phyloP scores from a whole-genome alignment of 2,888 invertebrate species.

The Diplazon laetatorius region DNA sequence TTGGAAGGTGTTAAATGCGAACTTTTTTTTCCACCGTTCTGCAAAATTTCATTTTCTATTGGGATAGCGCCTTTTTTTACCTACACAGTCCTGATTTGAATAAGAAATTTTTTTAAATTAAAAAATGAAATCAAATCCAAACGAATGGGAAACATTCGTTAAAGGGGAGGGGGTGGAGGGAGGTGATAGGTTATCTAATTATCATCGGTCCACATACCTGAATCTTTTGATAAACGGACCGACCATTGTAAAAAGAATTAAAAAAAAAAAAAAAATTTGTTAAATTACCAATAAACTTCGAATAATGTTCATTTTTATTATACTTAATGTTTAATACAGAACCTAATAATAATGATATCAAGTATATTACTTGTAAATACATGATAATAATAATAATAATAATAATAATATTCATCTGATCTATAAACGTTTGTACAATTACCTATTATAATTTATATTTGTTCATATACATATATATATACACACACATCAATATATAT shows the following conservation, averaged over 20 bases:
- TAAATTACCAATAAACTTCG: conserved; percentile 32
- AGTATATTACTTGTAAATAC: conserved; percentile 76
- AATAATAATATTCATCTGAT: conserved; percentile 71
- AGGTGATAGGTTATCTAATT: too few species aligned
- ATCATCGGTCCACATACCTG: too few species aligned
- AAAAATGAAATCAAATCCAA: too few species aligned
- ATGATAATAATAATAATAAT: conserved; percentile 71
- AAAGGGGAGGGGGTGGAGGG: too few species aligned
- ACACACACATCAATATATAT: neutral
- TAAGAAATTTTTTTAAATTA: too few species aligned
- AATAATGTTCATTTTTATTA: conserved; percentile 73
- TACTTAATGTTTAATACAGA: conserved; percentile 74
- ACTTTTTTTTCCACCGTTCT: too few species aligned
- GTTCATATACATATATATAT: conserved; percentile 10
- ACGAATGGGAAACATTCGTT: too few species aligned
- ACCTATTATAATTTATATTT: conserved; percentile 64
- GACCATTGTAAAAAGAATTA: neutral
- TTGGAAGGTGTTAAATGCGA: too few species aligned
- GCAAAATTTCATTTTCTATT: too few species aligned
- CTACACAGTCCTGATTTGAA: too few species aligned
- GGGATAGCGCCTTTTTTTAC: too few species aligned
- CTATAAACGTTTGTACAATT: conserved; percentile 78
- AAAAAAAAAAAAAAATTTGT: neutral
- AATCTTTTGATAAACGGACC: too few species aligned
- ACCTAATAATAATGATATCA: conserved; percentile 71